Percentiles rank a stretch among this genome's conserved stretches.
Conservation (phyloP, 2,888 invertebrate species). For the Prionchulus punctatus region DNA sequence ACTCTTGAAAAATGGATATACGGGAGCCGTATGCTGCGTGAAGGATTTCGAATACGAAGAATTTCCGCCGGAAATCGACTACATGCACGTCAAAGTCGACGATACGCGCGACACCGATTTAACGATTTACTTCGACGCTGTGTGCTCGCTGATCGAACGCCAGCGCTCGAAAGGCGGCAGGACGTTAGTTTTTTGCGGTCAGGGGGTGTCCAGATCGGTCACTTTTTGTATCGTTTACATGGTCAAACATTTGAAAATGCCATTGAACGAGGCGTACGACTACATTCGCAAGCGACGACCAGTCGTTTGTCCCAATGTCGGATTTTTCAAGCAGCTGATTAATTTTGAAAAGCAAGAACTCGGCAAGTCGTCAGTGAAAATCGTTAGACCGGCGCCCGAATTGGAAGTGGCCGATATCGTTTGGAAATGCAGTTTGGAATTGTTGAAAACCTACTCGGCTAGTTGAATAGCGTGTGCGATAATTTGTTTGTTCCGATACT, state of each 20-base stretch:
- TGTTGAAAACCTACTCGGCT: too few species aligned
- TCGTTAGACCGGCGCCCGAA: background rate
- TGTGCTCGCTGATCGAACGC: background rate
- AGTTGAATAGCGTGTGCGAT: too few species aligned
- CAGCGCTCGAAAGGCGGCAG: background rate
- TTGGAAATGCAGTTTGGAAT: background rate
- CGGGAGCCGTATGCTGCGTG: background rate
- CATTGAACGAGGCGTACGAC: background rate
- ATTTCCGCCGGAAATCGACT: background rate
- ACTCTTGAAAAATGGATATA: background rate
- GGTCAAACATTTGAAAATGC: conserved; percentile 1
- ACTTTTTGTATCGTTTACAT: conserved; percentile 7
- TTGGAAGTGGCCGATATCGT: conserved; percentile 4
- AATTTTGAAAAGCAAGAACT: background rate
- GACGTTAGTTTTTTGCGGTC: background rate
- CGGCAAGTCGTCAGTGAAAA: background rate
- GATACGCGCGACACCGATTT: conserved; percentile 1
- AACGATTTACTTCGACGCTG: background rate
- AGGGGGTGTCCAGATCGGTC: background rate
- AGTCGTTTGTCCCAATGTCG: conserved; percentile 2
- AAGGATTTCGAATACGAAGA: background rate
- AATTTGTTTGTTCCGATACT: too few species aligned
- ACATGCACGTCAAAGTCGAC: background rate
- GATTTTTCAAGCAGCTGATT: conserved; percentile 6
- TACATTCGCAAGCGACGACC: background rate